Evolutionary conservation across 37 sponge, comb jelly and placozoan genomes (phyloP), one percentile per base, ranked within the genome.

Genomic region (Cliona cf. orientalis): DNA sequence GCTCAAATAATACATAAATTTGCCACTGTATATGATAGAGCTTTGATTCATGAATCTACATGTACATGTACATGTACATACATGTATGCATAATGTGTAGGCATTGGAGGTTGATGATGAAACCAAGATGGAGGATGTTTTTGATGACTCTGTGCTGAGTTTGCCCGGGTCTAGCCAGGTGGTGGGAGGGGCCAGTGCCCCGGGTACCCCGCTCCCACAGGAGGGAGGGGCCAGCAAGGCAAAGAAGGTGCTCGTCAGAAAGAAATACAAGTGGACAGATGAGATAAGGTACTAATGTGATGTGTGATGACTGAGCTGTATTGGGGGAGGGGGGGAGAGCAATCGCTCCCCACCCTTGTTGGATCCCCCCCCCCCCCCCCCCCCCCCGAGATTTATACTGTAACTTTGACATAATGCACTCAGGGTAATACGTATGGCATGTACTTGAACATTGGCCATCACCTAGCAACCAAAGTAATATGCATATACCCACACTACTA

Each of bases 221-320:
- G 5, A 4, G 66, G 53, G 55, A 2, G 34, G 1, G 26, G 60
- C 39, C 41, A 33, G 43, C 60, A 90, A 86, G 62, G 34, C 46
- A 33, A 82, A 82, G 87, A 81, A 68, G 36, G 79, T 60, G 5
- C 80, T 68, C 14, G 75, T 75, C 36, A 71, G 84, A 44, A 91
- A 86, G 75, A 82, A 72, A 49, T 91, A 80, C 64, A 76, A 66
- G 21, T 91, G 91, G 91, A 78, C 76, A 28, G 64, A 55, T 35
- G 70, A 56, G 0, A 25, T 57, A 39, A 69, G 59, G 60, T 72
- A 31, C 14, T n/a, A n/a, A n/a, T n/a, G 2, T 69, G 1, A 3
- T 12, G 12, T 37, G 0, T 39, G 23, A 0, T 1, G 37, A n/a
- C n/a, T n/a, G n/a, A n/a, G n/a, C n/a, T n/a, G n/a, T 25, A 61